Evolutionary conservation across 2,797 vertebrate species (phyloP), one percentile per base, ranked within the genome.

Genomic region (Rhinatrema bivittatum): DNA sequence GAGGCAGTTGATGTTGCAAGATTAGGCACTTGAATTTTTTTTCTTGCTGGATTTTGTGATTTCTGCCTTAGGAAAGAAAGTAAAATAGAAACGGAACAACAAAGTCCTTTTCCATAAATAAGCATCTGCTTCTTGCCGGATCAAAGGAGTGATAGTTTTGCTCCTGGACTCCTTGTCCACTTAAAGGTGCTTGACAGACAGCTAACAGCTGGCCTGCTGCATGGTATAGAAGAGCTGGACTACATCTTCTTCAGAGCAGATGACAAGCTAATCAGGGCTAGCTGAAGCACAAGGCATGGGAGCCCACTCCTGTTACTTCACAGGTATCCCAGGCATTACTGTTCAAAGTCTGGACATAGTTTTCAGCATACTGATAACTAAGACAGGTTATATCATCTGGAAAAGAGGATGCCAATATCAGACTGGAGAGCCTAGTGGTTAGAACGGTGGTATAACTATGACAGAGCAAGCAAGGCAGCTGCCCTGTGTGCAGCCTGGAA

Each of bases 131-230:
- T 81, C 87, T 89, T 70, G 74, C 86, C 73, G 87, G 92, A 98
- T 98, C 94, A 95, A 97, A 97, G 90, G 78, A 69, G 78, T 84
- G 88, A 92, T 91, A 94, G 94, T 88, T 89, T 86, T 85, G 87
- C 92, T 96, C 87, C 91, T 93, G 89, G 87, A 86, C 87, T 87
- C 80, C 81, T 82, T 80, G 85, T 86, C 87, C 89, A 93, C 89
- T n/a, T 91, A 87, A 87, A 91, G 89, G 91, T 88, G 88, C 89
- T 93, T 97, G 94, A 98, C 85, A 88, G 94, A 91, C 93, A 92
- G 91, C 88, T 91, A 89, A 89, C 91, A 97, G 91, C 91, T 94
- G 90, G 87, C 77, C 81, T 70, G 69, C 76, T 84, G 71, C 76
- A 84, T 60, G 73, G 69, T 72, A 85, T 72, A 84, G 82, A 82